Evolutionary conservation across 2,113 vertebrate genomes (phyloP).

Genomic region (Nothocercus nigrocapillus): DNA sequence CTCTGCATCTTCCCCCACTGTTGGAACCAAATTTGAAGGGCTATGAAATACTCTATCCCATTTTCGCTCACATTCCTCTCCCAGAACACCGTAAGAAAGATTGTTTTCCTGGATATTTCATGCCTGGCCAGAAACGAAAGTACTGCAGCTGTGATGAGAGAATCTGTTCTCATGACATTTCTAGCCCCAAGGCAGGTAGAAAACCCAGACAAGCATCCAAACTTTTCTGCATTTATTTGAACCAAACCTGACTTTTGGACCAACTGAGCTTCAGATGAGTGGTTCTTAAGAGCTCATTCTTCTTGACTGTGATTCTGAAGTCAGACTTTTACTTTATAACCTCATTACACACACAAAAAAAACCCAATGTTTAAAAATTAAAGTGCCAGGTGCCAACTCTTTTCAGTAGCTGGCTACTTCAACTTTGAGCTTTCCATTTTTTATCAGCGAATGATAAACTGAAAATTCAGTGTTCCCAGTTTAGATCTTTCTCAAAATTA

Average conservation of each 20-base stretch:
- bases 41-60: background rate
- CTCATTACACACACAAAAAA: background rate
- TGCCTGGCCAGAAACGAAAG: constrained; percentile 40
- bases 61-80: background rate
- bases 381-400: constrained; percentile 67
- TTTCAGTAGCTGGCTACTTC: constrained; percentile 64
- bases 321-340: constrained; percentile 47
- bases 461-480: constrained; percentile 65
- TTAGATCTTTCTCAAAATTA: constrained; percentile 67
- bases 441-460: constrained; percentile 65
- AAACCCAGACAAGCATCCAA: constrained; percentile 52
- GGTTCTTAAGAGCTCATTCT: constrained; percentile 53
- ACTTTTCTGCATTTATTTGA: constrained; percentile 24
- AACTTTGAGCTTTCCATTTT: constrained; percentile 71
- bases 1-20: background rate
- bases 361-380: constrained; percentile 55
- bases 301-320: constrained; percentile 47
- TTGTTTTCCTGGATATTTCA: constrained; percentile 30
- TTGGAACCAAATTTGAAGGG: constrained; percentile 27
- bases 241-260: constrained; percentile 17
- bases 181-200: constrained; percentile 61
- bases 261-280: constrained; percentile 10
- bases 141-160: constrained; percentile 63
- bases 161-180: constrained; percentile 63
- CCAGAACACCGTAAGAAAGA: constrained; percentile 34